Conservation (phyloP, 2,797 vertebrate species). For the Betta splendens region DNA sequence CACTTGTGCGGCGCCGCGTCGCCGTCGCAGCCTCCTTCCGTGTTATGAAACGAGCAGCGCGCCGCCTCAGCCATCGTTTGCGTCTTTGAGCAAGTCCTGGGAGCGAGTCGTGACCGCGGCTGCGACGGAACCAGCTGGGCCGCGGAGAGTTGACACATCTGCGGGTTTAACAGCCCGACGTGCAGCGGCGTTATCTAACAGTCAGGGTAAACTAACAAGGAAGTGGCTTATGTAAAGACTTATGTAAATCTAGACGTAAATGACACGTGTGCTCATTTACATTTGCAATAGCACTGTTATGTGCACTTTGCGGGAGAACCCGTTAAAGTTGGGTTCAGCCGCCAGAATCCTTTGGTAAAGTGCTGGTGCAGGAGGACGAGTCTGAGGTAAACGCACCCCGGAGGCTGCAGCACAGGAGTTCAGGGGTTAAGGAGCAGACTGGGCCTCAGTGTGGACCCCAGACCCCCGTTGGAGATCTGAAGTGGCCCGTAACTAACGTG, state of each 20-base stretch:
- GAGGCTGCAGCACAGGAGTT: background rate
- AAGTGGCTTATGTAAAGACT: slow-evolving; percentile 42
- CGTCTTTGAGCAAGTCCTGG: background rate
- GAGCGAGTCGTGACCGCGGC: slow-evolving; percentile 15
- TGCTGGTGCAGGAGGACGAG: background rate
- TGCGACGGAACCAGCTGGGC: slow-evolving; percentile 6
- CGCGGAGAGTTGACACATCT: slow-evolving; percentile 14
- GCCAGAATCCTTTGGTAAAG: background rate
- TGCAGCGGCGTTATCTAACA: slow-evolving; percentile 35
- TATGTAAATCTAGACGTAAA: slow-evolving; percentile 23
- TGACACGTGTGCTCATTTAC: background rate
- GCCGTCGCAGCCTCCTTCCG: slow-evolving; percentile 44
- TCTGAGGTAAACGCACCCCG: background rate
- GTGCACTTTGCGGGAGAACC: background rate
- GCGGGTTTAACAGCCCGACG: slow-evolving; percentile 15
- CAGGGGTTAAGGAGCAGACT: slow-evolving; percentile 16
- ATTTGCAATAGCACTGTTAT: background rate
- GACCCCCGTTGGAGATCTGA: too few species aligned
- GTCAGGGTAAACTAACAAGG: slow-evolving; percentile 13
- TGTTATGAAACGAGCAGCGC: slow-evolving; percentile 60
- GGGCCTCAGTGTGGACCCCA: background rate
- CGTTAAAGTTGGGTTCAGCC: background rate
- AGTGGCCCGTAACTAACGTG: too few species aligned
- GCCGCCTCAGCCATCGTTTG: slow-evolving; percentile 11
- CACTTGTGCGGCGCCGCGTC: slow-evolving; percentile 43